Conservation (phyloP, 2,113 vertebrate genomes). For the Electrona antarctica region DNA sequence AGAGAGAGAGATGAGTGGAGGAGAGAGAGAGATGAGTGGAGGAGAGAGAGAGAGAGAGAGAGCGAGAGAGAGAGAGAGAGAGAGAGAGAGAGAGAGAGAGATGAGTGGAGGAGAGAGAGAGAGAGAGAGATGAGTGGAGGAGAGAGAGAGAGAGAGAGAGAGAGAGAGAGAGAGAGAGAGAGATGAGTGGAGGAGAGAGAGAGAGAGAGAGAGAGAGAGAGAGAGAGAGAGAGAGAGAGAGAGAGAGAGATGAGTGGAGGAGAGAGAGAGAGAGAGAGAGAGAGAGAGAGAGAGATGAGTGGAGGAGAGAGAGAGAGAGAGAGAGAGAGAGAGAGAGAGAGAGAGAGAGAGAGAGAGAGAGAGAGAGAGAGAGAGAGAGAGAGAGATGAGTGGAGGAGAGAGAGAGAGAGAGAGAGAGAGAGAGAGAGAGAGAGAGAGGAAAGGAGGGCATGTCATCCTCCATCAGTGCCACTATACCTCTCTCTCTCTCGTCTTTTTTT, state of each 20-base stretch:
- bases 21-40: conserved; percentile 21
- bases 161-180: too few relatives aligned
- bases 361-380: not conserved
- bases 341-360: conserved; percentile 5
- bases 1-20: conserved; percentile 1
- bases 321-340: not conserved
- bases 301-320: not conserved
- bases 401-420: conserved; percentile 28
- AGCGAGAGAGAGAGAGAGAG: conserved; percentile 46
- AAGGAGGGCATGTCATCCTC: conserved; percentile 87
- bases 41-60: conserved; percentile 14
- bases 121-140: conserved; percentile 27
- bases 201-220: conserved; percentile 9
- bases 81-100: conserved; percentile 4
- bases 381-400: conserved; percentile 10
- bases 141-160: conserved; percentile 35
- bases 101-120: conserved; percentile 10
- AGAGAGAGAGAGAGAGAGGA: conserved; percentile 53
- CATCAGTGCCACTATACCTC: conserved; percentile 64
- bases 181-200: not conserved
- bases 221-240: conserved; percentile 1
- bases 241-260: too few relatives aligned
- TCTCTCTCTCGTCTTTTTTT: conserved; percentile 30
- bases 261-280: not conserved
- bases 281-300: not conserved